Percentiles rank a stretch among this genome's conserved stretches.
These are phyloP conservation scores for Xylophagus ater DNA, from an alignment of 2,888 invertebrate species.

Conservation along the genomic window DNA sequence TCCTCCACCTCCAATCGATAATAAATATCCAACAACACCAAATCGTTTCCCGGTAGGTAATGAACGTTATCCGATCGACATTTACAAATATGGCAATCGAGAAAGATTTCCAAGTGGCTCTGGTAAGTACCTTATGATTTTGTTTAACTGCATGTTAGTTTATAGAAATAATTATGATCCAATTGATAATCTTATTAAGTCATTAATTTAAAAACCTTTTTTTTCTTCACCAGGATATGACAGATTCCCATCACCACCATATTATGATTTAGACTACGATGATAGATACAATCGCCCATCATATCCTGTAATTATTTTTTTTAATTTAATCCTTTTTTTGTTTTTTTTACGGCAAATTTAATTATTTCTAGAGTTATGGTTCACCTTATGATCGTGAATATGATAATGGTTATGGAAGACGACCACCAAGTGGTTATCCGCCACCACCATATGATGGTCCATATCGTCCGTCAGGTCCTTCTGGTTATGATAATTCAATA, in stretches of 20 bases:
- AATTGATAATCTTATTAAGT: neutral
- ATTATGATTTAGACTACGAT: conserved; percentile 36
- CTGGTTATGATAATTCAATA: conserved; percentile 33
- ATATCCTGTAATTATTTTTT: conserved; percentile 10
- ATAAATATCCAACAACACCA: conserved; percentile 42
- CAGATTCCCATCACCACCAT: conserved; percentile 26
- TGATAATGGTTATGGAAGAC: conserved; percentile 27
- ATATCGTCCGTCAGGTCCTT: conserved; percentile 28
- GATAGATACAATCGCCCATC: conserved; percentile 27
- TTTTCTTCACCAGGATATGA: conserved; percentile 28
- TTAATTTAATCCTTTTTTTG: neutral
- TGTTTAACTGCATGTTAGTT: conserved; percentile 9
- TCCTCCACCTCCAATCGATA: conserved; percentile 39
- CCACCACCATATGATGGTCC: conserved; percentile 32
- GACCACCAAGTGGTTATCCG: conserved; percentile 25
- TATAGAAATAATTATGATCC: conserved; percentile 10
- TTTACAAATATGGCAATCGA: conserved; percentile 43
- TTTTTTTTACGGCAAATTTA: too few relatives aligned
- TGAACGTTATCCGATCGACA: conserved; percentile 40
- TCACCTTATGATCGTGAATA: conserved; percentile 33
- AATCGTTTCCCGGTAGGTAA: conserved; percentile 46
- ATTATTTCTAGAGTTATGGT: conserved; percentile 14
- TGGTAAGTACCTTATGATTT: conserved; percentile 34
- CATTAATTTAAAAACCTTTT: neutral
- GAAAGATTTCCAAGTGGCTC: conserved; percentile 40